Evolutionary conservation across 2,888 invertebrate genomes (phyloP).

Genomic region (Apodemia hepburni): DNA sequence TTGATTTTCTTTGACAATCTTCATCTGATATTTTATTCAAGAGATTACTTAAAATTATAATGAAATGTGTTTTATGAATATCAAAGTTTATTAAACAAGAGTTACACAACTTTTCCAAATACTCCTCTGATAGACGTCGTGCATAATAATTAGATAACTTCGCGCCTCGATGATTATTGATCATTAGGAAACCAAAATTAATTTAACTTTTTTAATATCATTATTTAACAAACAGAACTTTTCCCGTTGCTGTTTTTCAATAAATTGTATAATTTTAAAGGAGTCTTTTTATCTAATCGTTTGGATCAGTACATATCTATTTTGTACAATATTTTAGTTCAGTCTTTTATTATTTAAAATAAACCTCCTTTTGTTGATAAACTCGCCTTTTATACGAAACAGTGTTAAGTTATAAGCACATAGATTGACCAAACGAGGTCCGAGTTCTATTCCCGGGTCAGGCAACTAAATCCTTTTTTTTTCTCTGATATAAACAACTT

Average conservation of each 20-base stretch:
- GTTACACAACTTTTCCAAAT: conserved; percentile 66
- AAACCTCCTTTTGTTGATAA: too few relatives aligned
- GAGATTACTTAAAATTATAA: conserved; percentile 77
- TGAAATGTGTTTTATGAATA: conserved; percentile 78
- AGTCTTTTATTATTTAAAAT: too few relatives aligned
- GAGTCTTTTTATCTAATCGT: too few relatives aligned
- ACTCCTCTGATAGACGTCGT: conserved; percentile 66
- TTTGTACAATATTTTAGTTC: too few relatives aligned
- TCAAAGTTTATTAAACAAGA: conserved; percentile 64
- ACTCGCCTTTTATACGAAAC: too few relatives aligned
- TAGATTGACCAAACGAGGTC: too few relatives aligned
- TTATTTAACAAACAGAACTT: neutral
- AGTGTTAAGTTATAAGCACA: too few relatives aligned
- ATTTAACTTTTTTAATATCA: neutral
- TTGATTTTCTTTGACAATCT: conserved; percentile 69
- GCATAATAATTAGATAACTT: conserved; percentile 55
- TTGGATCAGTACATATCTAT: too few relatives aligned
- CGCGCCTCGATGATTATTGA: conserved; percentile 3
- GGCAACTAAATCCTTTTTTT: too few relatives aligned
- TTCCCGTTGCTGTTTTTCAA: neutral
- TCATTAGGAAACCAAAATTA: conserved; percentile 2
- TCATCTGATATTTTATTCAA: conserved; percentile 75
- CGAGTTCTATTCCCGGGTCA: too few relatives aligned
- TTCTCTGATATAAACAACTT: too few relatives aligned
- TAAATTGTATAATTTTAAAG: too few relatives aligned